These are phyloP conservation scores for Pristionchus exspectatus DNA, from an alignment of 2,888 invertebrate genomes.

Conservation along the genomic window DNA sequence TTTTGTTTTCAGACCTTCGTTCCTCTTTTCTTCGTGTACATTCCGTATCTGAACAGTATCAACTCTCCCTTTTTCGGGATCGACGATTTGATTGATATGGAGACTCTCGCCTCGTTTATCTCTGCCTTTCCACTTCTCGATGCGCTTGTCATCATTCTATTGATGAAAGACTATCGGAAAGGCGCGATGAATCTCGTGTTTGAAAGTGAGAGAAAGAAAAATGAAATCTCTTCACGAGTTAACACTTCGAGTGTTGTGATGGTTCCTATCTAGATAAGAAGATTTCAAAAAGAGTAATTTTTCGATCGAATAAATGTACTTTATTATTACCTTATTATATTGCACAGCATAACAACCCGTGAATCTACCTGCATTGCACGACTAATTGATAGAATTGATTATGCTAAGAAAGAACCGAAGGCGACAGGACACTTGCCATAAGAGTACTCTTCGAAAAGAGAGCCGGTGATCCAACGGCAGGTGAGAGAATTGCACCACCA, in stretches of 20 bases:
- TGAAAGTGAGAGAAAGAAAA: neutral
- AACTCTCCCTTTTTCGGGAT: constrained; percentile 12
- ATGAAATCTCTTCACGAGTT: neutral
- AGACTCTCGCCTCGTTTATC: neutral
- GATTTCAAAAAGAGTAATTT: too few relatives aligned
- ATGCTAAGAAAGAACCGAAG: constrained; percentile 52
- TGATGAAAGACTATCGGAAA: constrained; percentile 9
- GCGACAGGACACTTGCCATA: constrained; percentile 54
- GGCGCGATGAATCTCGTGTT: neutral
- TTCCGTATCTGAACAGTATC: constrained; percentile 8
- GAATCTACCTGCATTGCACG: neutral
- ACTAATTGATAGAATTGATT: too few relatives aligned
- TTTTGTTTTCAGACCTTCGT: neutral
- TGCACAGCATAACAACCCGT: neutral
- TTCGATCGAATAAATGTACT: too few relatives aligned
- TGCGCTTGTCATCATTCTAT: neutral
- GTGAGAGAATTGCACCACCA: constrained; percentile 56
- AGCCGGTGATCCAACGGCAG: constrained; percentile 52
- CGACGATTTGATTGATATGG: neutral
- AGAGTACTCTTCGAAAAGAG: constrained; percentile 51
- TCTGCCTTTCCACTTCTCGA: constrained; percentile 11
- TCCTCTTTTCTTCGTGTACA: constrained; percentile 5
- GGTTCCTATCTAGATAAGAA: neutral
- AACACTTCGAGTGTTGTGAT: neutral
- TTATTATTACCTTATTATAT: too few relatives aligned